Conservation (phyloP, 2,888 invertebrate species). For the Nephrotoma flavescens region DNA sequence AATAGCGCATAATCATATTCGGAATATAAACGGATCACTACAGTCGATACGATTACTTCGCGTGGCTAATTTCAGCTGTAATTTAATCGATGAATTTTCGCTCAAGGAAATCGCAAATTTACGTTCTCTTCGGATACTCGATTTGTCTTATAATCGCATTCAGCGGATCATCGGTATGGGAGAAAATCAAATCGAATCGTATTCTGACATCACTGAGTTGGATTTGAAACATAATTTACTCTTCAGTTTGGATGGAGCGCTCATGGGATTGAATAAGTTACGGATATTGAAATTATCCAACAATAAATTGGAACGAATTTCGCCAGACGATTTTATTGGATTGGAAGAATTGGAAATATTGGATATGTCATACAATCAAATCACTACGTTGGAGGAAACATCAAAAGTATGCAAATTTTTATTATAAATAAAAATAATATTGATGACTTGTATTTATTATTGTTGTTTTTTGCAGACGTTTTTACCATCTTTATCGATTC, state of each 20-base stretch:
- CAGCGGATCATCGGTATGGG: slow-evolving; percentile 47
- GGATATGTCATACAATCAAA: slow-evolving; percentile 63
- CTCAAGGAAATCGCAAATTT: slow-evolving; percentile 65
- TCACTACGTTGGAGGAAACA: slow-evolving; percentile 64
- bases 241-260: slow-evolving; percentile 52
- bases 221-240: slow-evolving; percentile 61
- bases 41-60: slow-evolving; percentile 50
- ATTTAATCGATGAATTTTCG: slow-evolving; percentile 60
- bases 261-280: slow-evolving; percentile 60
- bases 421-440: not conserved
- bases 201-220: slow-evolving; percentile 55
- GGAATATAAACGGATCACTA: slow-evolving; percentile 56
- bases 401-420: slow-evolving; percentile 47
- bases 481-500: slow-evolving; percentile 58
- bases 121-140: slow-evolving; percentile 51
- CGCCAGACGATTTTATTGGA: slow-evolving; percentile 64
- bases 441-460: not conserved
- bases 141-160: slow-evolving; percentile 64
- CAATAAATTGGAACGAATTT: slow-evolving; percentile 57
- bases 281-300: slow-evolving; percentile 57
- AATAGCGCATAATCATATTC: slow-evolving; percentile 56
- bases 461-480: slow-evolving; percentile 45
- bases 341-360: slow-evolving; percentile 56
- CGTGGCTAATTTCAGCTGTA: slow-evolving; percentile 60
- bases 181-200: slow-evolving; percentile 63